Evolutionary conservation across 2,797 vertebrate species (phyloP), one percentile per base, ranked within the genome.

Genomic region (Ptychadena robeensis): DNA sequence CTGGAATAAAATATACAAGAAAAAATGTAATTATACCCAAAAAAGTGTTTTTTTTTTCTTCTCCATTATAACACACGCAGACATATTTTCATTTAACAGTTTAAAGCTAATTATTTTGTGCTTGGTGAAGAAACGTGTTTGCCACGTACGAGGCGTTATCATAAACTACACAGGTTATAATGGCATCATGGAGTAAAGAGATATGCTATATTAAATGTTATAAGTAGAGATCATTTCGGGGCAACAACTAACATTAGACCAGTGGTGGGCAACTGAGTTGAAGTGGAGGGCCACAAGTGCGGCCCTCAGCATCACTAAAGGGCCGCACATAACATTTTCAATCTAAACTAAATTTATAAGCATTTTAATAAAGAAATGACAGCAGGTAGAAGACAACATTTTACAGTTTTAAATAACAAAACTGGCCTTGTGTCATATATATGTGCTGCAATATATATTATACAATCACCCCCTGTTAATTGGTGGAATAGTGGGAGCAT

Each of bases 1-100:
- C 76, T 68, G 65, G 76, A 79, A 25, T 32, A n/a, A 57, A 22
- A 79, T 79, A 57, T 53, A 31, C 18, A 53, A 53, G 31, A 28
- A 37, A 11, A 69, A 79, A 57, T 69, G 4, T 34, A 53, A 69
- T 57, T 57, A 64, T 79, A 28, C 53, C 12, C 68, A 79, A 68
- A 48, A 53, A 53, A n/a, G 44, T 53, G 44, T 53, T 53, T 53
- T 18, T 44, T 22, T 22, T 22, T 53, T 22, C 18, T n/a, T n/a
- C 18, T 22, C 44, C 18, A 7, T 53, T 22, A 53, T 6, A 53
- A 53, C 44, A 53, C 44, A 53, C 3, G 44, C 15, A 53, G 44
- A 53, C 18, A 53, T 5, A 53, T 53, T 22, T 53, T 53, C 18
- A n/a, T 53, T 53, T 22, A 53, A 53, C 14, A 8, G 44, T 53